Percentiles rank a stretch among this genome's conserved stretches.
phyloP scores from a whole-genome alignment of 2,888 invertebrate species.

The Chymomyza fuscimana region DNA sequence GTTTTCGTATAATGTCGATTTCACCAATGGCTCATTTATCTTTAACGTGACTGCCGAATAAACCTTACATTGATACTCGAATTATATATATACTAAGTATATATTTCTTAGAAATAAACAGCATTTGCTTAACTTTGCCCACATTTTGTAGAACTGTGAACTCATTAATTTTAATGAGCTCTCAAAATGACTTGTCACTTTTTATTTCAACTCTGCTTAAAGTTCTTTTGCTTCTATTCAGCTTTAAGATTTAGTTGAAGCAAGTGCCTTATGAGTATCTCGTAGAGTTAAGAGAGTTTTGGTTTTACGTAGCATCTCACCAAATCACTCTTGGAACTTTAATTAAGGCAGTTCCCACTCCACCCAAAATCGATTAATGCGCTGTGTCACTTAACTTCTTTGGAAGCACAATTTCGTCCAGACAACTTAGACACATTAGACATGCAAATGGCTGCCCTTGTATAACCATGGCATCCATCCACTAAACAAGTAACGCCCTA shows the following conservation, averaged over 20 bases:
- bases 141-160: background rate
- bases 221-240: background rate
- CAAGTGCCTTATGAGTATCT: background rate
- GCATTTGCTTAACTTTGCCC: background rate
- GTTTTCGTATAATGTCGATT: background rate
- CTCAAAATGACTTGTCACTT: background rate
- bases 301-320: background rate
- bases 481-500: slow-evolving; percentile 35
- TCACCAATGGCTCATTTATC: background rate
- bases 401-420: background rate
- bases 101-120: background rate
- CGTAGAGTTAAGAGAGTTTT: background rate
- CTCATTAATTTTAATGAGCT: background rate
- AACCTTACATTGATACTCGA: background rate
- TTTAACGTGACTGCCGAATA: background rate
- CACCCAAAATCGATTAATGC: background rate
- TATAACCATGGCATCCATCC: slow-evolving; percentile 2
- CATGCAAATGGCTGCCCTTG: slow-evolving; percentile 57
- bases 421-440: slow-evolving; percentile 43
- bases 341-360: background rate
- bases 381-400: background rate
- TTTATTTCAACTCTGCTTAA: background rate
- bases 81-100: background rate
- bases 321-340: background rate
- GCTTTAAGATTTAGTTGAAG: background rate